Percentiles rank a stretch among this genome's conserved stretches.
Evolutionary conservation across 2,888 invertebrate species (phyloP).

Genomic region (Cosmorhoe ocellata): DNA sequence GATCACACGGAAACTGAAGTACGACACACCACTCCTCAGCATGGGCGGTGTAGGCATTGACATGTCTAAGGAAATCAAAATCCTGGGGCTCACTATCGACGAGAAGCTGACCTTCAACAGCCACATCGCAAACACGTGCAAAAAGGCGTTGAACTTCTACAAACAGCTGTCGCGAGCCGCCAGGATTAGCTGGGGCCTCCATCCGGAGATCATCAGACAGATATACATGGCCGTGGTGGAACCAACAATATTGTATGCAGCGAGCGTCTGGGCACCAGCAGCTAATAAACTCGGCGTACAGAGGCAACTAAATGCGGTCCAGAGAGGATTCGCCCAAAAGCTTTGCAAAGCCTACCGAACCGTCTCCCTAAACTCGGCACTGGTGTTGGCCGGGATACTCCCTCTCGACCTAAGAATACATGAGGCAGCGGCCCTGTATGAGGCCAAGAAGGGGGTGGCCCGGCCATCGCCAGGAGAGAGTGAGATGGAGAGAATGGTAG

Average conservation of each 20-base stretch:
- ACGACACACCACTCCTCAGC: neutral
- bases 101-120: constrained; percentile 5
- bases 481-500: neutral
- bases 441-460: neutral
- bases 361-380: constrained; percentile 4
- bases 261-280: neutral
- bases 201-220: constrained; percentile 22
- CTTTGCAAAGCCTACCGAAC: neutral
- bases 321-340: neutral
- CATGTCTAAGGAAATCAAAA: neutral
- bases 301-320: neutral
- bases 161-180: constrained; percentile 7
- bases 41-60: constrained; percentile 6
- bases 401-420: constrained; percentile 17
- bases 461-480: neutral
- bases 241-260: neutral
- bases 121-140: neutral
- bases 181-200: constrained; percentile 16
- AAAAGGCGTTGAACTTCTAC: neutral
- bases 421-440: constrained; percentile 3
- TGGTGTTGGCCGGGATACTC: constrained; percentile 13
- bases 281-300: neutral
- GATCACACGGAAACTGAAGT: neutral
- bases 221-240: neutral
- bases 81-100: constrained; percentile 10